Percentiles rank a stretch among this genome's conserved stretches.
Conservation (phyloP, 2,113 vertebrate genomes). For the Rousettus leschenaultii region DNA sequence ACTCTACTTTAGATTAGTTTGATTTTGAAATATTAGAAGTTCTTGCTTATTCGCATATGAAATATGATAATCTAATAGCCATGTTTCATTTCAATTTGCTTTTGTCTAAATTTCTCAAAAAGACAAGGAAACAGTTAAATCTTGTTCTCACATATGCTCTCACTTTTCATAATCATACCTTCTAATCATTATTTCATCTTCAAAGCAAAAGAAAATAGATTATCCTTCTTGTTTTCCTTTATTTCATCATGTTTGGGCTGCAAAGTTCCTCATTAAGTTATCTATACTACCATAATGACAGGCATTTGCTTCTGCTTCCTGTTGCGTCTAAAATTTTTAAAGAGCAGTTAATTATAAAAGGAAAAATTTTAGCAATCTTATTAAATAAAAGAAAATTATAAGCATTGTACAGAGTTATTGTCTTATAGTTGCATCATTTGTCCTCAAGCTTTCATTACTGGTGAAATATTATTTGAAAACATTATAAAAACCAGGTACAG, state of each 20-base stretch:
- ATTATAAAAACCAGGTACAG: background rate
- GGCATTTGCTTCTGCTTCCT: background rate
- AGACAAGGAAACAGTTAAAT: background rate
- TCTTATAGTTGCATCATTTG: background rate
- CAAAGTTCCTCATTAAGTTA: background rate
- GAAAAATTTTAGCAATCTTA: background rate
- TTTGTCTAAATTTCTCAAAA: slow-evolving; percentile 20
- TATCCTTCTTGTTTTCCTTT: background rate
- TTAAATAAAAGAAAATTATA: slow-evolving; percentile 1
- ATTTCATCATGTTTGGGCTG: background rate
- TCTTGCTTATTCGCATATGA: slow-evolving; percentile 14
- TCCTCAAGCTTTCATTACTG: background rate
- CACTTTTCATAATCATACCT: background rate
- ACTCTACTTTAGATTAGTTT: slow-evolving; percentile 22
- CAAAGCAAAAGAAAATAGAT: background rate
- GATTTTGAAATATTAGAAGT: slow-evolving; percentile 41
- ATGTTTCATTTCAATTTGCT: slow-evolving; percentile 27
- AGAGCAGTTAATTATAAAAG: background rate
- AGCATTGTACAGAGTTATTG: background rate
- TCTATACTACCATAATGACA: background rate
- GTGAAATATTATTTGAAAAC: slow-evolving; percentile 34
- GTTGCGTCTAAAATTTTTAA: slow-evolving; percentile 39
- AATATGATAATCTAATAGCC: background rate
- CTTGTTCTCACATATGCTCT: background rate
- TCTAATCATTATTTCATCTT: background rate